Evolutionary conservation across 2,888 invertebrate species (phyloP).

Genomic region (Drosophila mayaguana): DNA sequence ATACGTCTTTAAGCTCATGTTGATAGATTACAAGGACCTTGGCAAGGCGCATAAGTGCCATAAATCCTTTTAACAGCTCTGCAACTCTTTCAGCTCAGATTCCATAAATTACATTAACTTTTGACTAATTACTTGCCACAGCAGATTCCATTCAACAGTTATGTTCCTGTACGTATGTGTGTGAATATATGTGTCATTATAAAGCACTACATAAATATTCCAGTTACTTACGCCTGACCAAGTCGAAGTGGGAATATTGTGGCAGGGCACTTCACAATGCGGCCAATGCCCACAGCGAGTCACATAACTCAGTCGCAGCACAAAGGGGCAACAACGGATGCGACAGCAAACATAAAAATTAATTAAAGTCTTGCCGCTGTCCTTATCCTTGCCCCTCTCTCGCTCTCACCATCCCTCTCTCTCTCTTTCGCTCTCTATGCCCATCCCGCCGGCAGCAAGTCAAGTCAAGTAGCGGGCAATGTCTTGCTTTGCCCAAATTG

Average conservation of each 20-base stretch:
- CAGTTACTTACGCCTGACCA: conserved; percentile 67
- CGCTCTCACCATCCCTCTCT: background rate
- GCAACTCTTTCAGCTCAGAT: background rate
- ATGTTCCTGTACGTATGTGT: conserved; percentile 17
- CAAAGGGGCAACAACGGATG: conserved; percentile 47
- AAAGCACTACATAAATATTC: conserved; percentile 62
- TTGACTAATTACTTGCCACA: conserved; percentile 71
- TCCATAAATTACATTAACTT: conserved; percentile 42
- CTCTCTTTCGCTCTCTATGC: background rate
- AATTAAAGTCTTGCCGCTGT: conserved; percentile 69
- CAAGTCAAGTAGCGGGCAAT: conserved; percentile 67
- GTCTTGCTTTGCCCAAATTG: conserved; percentile 66
- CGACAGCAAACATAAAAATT: conserved; percentile 68
- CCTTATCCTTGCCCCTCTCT: background rate
- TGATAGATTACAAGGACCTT: conserved; percentile 6
- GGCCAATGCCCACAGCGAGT: conserved; percentile 71
- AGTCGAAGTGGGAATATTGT: conserved; percentile 20
- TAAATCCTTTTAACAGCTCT: background rate
- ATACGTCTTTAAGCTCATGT: background rate
- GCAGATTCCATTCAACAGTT: conserved; percentile 27
- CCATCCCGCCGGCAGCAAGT: conserved; percentile 35
- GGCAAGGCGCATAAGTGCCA: background rate
- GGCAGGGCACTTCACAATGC: conserved; percentile 35
- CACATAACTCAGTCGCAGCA: conserved; percentile 68
- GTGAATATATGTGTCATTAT: conserved; percentile 27